Base-by-base conservation (phyloP, 2,797 vertebrate species). In the Hippoglossus hippoglossus region DNA sequence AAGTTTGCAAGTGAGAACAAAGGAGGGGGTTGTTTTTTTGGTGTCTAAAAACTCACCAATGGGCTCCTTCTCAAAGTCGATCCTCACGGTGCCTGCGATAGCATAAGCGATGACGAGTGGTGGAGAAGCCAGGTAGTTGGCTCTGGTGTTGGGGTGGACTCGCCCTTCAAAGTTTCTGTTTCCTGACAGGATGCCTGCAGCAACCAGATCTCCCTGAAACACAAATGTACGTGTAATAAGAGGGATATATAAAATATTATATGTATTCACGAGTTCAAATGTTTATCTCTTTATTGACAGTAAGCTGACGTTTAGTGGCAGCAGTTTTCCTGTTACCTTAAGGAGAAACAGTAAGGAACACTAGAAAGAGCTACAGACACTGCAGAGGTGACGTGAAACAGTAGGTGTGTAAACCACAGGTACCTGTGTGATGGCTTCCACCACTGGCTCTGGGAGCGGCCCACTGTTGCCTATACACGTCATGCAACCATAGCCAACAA, bases 401-500 rank as follows among this genome's bases (percentile, higher is more conserved):
- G 46, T 0, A 22, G 2, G 31, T 5, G 26, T 18, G 13, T 26
- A 36, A 13, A 53, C 21, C 19, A 47, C 3, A 5, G 5, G 66
- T 95, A 99, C 98, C 97, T 98, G 91, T 1, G 93, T 96, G 77
- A 99, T 96, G 65, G 98, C 96, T 71, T 98, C 96, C 64, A 98
- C 96, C 62, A 99, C 97, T 1, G 95, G 77, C 12, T 99, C 97
- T 0, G 97, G 97, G 1, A 99, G 93, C 5, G 98, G 97, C 28
- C 98, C 98, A 12, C 98, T 99, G 91, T 99, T 99, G 70, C 98
- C 98, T 67, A 99, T 99, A 81, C 98, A 99, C 10, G 98, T 99
- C 98, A 99, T 99, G 80, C 98, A 99, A 46, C 98, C 98, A 15
- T 99, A 99, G 71, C 98, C 98, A 34, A 99, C 98, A 13, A 99